Base-by-base conservation (phyloP, 2,113 vertebrate species). In the Phaetusa simplex region DNA sequence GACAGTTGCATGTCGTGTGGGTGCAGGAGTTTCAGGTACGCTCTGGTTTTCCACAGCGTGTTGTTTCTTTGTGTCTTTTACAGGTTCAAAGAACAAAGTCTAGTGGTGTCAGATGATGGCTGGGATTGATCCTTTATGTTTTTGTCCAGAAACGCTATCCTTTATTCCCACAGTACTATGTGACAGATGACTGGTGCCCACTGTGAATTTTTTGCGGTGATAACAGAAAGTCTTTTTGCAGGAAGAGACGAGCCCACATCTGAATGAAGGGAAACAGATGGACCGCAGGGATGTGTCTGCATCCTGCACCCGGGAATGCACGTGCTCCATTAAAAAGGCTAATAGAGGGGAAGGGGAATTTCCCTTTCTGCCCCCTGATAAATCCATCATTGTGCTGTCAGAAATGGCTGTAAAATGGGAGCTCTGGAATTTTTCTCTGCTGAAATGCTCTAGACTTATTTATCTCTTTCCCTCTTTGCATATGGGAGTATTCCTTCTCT, bases 301-400 rank as follows among this genome's bases (percentile, higher is more conserved):
- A 53, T 61, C 53, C 40, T 15, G 45, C 80, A 77, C 32, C 64
- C 47, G 42, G 83, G 32, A 61, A 55, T 11, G 53, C 38, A 5
- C 0, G 1, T 50, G 50, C 29, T 74, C 9, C 3, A 2, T 14
- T 53, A 42, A 66, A 69, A 23, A 66, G 76, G 72, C 42, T 72
- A 5, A 93, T 22, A 52, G 42, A 91, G 47, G 27, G 36, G 27
- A 49, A 26, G 21, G 29, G 42, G 9, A 66, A 14, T 30, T 65
- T 82, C 30, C 52, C 65, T 20, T 74, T 50, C 69, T 93, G 69
- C 18, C 81, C 61, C n/a, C 32, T 87, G 52, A 45, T n/a, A 86
- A 91, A 90, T 76, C 43, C 43, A 36, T 87, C 81, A 52, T 58
- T 36, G 14, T 69, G 83, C 61, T 91, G 73, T 38, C 81, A 91